Conservation (phyloP, 2,113 vertebrate species). For the Heptranchias perlo region DNA sequence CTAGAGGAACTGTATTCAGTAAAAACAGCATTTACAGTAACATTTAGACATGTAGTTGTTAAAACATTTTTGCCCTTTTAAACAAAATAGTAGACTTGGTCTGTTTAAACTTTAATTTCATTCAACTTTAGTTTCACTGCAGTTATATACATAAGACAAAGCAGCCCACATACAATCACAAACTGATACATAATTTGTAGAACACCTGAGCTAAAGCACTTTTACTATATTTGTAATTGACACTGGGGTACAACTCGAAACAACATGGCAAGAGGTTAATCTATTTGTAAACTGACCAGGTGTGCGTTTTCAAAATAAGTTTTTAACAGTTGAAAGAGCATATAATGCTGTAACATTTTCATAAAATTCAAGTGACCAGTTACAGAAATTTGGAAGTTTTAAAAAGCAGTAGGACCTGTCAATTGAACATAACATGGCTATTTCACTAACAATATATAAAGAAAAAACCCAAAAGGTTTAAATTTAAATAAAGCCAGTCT, state of each 20-base stretch:
- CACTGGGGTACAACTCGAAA: neutral
- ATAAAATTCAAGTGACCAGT: neutral
- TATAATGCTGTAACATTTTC: neutral
- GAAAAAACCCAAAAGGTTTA: neutral
- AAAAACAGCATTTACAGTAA: neutral
- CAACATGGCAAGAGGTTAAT: neutral
- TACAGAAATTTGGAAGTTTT: neutral
- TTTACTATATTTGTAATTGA: neutral
- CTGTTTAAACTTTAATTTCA: neutral
- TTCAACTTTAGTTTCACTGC: neutral
- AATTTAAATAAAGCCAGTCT: neutral
- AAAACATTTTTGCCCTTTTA: neutral
- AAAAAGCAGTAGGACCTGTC: neutral
- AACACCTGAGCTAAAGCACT: neutral
- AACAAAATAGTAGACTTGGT: neutral
- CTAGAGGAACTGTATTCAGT: neutral
- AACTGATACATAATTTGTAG: neutral
- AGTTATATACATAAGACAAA: neutral
- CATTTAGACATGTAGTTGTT: neutral
- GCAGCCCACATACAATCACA: neutral
- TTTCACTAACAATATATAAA: neutral
- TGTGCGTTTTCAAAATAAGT: neutral
- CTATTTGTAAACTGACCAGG: neutral
- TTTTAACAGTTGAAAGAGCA: neutral
- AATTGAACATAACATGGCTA: no score